phyloP scores from a whole-genome alignment of 2,797 vertebrate species.

The Sebastes taczanowskii region DNA sequence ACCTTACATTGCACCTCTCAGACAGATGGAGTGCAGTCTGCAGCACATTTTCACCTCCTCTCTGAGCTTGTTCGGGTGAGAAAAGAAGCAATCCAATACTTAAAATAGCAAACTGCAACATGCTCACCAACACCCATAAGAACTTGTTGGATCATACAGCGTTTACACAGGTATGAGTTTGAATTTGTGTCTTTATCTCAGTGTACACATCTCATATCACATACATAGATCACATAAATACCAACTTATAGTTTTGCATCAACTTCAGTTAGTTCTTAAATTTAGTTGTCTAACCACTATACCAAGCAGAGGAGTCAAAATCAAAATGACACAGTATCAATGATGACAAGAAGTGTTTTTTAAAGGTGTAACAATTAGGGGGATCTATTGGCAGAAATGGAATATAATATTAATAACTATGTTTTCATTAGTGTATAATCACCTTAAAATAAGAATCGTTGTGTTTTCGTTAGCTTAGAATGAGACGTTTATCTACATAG shows the following conservation, averaged over 20 bases:
- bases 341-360: not conserved
- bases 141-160: not conserved
- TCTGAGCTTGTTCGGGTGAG: not conserved
- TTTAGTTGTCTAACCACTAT: not conserved
- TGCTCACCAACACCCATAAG: not conserved
- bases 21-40: not conserved
- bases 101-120: not conserved
- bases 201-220: not conserved
- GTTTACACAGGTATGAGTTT: too few relatives aligned
- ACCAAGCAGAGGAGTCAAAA: not conserved
- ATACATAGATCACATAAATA: not conserved
- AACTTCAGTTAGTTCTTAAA: not conserved
- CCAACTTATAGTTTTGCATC: not conserved
- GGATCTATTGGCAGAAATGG: too few relatives aligned
- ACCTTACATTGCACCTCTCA: not conserved
- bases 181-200: not conserved
- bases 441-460: too few relatives aligned
- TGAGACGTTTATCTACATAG: too few relatives aligned
- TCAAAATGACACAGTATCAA: not conserved
- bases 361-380: too few relatives aligned
- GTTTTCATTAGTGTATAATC: too few relatives aligned
- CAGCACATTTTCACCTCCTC: not conserved
- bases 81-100: not conserved
- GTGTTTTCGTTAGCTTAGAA: too few relatives aligned
- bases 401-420: too few relatives aligned